These are phyloP conservation scores for Parnassius orleans DNA, from an alignment of 2,888 invertebrate species.

Conservation along the genomic window DNA sequence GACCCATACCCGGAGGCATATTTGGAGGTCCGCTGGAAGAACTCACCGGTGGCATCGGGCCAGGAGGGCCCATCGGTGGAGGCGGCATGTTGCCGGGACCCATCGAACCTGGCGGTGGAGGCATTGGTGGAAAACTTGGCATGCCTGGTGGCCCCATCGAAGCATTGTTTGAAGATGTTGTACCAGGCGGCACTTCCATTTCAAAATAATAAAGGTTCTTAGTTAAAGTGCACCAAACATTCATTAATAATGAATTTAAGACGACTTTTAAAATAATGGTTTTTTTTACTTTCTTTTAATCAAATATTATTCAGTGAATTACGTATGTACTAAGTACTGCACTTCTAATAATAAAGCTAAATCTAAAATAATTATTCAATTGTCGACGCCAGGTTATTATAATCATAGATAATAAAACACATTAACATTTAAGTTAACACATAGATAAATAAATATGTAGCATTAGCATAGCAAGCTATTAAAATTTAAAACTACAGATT, in stretches of 20 bases:
- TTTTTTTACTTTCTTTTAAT: background rate
- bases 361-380: too few relatives aligned
- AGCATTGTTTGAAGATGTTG: slow-evolving; percentile 54
- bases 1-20: slow-evolving; percentile 43
- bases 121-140: slow-evolving; percentile 43
- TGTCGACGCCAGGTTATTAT: slow-evolving; percentile 16
- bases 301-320: too few relatives aligned
- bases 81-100: slow-evolving; percentile 42
- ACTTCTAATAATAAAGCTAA: too few relatives aligned
- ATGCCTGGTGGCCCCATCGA: slow-evolving; percentile 48
- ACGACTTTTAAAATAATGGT: too few relatives aligned
- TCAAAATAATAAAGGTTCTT: background rate
- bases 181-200: slow-evolving; percentile 68
- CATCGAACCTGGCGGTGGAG: slow-evolving; percentile 42
- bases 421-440: too few relatives aligned
- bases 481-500: too few relatives aligned
- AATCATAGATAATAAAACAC: slow-evolving; percentile 12
- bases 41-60: slow-evolving; percentile 52
- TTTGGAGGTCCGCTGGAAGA: slow-evolving; percentile 43
- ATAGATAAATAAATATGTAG: too few relatives aligned
- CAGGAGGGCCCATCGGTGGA: slow-evolving; percentile 46
- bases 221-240: too few relatives aligned
- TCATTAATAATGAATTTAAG: too few relatives aligned
- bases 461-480: too few relatives aligned
- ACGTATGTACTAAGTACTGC: too few relatives aligned